Percentiles rank a stretch among this genome's conserved stretches.
phyloP scores from a whole-genome alignment of 37 sponge, comb jelly and placozoan genomes.

The Tethya wilhelma region DNA sequence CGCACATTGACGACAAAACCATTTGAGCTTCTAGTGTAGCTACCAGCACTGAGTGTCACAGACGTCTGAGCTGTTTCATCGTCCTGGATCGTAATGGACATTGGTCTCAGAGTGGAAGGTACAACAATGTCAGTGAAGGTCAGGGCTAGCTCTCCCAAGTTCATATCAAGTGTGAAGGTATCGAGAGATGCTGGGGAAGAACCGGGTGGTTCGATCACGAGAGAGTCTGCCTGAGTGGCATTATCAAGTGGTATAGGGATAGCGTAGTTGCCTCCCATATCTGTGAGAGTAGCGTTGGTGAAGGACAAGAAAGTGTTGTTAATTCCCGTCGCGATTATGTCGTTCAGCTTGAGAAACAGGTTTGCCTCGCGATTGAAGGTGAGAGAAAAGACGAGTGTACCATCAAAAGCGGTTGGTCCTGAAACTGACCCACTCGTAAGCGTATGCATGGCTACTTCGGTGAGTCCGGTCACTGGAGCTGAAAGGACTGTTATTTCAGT shows the following conservation, averaged over 20 bases:
- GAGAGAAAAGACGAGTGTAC: conserved; percentile 34
- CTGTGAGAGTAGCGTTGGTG: conserved; percentile 55
- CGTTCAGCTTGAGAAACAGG: conserved; percentile 65
- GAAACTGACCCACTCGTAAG: conserved; percentile 42
- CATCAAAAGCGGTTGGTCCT: conserved; percentile 51
- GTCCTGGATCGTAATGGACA: conserved; percentile 73
- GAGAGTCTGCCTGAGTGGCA: conserved; percentile 1
- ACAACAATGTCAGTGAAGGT: conserved; percentile 82
- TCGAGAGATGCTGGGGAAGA: conserved; percentile 57
- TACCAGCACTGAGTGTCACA: conserved; percentile 45
- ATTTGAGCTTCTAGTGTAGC: conserved; percentile 46
- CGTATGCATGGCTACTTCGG: background rate
- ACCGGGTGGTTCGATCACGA: conserved; percentile 18
- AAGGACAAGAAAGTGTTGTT: conserved; percentile 68
- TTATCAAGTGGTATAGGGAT: conserved; percentile 34
- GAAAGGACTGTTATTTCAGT: conserved; percentile 66
- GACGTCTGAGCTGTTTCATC: conserved; percentile 26
- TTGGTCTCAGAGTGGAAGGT: conserved; percentile 31
- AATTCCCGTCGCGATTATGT: conserved; percentile 24
- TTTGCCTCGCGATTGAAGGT: conserved; percentile 48
- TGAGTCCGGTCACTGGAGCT: background rate
- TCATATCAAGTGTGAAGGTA: conserved; percentile 75
- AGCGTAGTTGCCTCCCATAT: conserved; percentile 74
- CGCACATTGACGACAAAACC: conserved; percentile 50
- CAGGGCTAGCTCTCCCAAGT: conserved; percentile 59